phyloP scores from a whole-genome alignment of 1,140 invertebrate species.

The Holotrichia oblita region DNA sequence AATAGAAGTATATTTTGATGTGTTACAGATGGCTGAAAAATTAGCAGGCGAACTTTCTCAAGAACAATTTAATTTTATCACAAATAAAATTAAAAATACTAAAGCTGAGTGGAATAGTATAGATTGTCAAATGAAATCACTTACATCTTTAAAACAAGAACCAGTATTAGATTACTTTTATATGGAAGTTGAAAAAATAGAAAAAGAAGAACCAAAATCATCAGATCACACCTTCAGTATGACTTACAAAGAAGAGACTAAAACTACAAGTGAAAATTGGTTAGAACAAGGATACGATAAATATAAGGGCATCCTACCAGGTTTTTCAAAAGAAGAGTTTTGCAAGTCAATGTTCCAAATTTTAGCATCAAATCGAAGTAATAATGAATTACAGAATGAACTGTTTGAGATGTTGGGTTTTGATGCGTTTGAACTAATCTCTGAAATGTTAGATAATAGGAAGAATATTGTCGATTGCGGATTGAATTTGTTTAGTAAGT shows the following conservation, averaged over 20 bases:
- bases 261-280: slow-evolving; percentile 63
- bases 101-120: slow-evolving; percentile 30
- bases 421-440: slow-evolving; percentile 87
- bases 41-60: slow-evolving; percentile 36
- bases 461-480: slow-evolving; percentile 61
- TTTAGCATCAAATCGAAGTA: slow-evolving; percentile 70
- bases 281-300: slow-evolving; percentile 68
- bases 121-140: neutral
- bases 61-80: slow-evolving; percentile 28
- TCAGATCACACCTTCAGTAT: slow-evolving; percentile 38
- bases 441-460: slow-evolving; percentile 78
- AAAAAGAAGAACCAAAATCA: slow-evolving; percentile 34
- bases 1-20: too few relatives aligned
- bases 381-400: slow-evolving; percentile 85
- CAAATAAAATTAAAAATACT: slow-evolving; percentile 5
- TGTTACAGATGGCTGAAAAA: slow-evolving; percentile 42
- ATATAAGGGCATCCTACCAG: slow-evolving; percentile 59
- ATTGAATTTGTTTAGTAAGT: slow-evolving; percentile 45
- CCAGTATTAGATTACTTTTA: slow-evolving; percentile 28
- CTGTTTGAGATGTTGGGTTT: slow-evolving; percentile 89
- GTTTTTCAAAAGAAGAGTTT: slow-evolving; percentile 69
- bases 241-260: slow-evolving; percentile 29
- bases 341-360: slow-evolving; percentile 68
- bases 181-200: neutral
- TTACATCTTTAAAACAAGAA: slow-evolving; percentile 16